Evolutionary conservation across 2,888 invertebrate species (phyloP), one percentile per base, ranked within the genome.

Genomic region (Caenorhabditis sulstoni): DNA sequence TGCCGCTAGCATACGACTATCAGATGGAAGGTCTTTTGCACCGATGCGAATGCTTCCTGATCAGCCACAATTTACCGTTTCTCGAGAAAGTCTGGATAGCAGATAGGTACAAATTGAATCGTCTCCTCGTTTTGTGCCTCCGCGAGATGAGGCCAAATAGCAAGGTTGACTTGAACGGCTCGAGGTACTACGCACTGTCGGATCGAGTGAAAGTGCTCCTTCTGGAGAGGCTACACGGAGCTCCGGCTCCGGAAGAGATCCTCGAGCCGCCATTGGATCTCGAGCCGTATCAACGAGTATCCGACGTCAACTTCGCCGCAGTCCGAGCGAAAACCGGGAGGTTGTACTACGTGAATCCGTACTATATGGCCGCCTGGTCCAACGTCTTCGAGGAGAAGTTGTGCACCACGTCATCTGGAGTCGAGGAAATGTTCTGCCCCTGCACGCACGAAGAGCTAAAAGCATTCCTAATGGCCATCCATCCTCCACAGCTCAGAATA

Each of bases 11-110:
- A n/a, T 90, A 87, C 67, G 90, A 90, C 67, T 90, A 89, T 80
- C 88, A 90, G 87, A 90, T 90, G 89, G 90, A 90, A 70, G 90
- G 90, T n/a, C 82, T 90, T 0, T 68, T 90, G n/a, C 89, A 89
- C 71, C 86, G 90, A 9, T 90, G 90, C 65, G 89, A 90, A 66
- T 88, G 89, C 64, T 90, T 89, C 64, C 84, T 90, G 9, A 87
- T 89, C 58, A 83, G 81, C 58, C 87, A 90, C 67, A 86, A 76
- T 64, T 68, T 90, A 75, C 88, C 88, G 4, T 88, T 90, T 66
- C 81, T 90, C 58, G 90, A 90, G 64, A 90, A 90, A 75, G 87
- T 90, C 18, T 88, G 90, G 89, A 84, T 90, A 14, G 90, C 90
- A 22, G 90, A 90, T 83, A 82, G 89, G 66, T 85, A 90, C 82